Conservation (phyloP, 2,113 vertebrate genomes). For the Ochotona princeps region DNA sequence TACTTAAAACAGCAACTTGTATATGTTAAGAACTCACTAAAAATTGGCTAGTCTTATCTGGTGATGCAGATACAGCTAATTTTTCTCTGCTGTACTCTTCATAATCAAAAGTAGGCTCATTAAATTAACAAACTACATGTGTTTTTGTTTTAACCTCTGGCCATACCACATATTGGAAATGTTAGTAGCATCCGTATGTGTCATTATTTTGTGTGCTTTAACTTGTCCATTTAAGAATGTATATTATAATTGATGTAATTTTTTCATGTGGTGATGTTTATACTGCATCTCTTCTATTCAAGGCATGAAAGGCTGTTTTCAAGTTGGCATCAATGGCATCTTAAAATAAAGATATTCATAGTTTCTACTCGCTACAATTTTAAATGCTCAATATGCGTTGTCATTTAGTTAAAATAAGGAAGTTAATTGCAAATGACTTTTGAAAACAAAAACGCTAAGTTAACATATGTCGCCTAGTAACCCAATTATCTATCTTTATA, state of each 20-base stretch:
- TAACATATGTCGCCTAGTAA: conserved; percentile 45
- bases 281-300: neutral
- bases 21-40: neutral
- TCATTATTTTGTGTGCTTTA: conserved; percentile 34
- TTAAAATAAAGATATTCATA: conserved; percentile 50
- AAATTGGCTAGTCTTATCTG: neutral
- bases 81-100: conserved; percentile 38
- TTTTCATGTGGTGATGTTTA: neutral
- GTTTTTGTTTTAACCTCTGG: conserved; percentile 41
- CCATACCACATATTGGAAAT: neutral
- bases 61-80: neutral
- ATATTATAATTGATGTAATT: neutral
- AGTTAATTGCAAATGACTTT: conserved; percentile 43
- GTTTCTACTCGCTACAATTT: neutral
- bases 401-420: conserved; percentile 50
- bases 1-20: neutral
- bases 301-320: conserved; percentile 10
- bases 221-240: conserved; percentile 2
- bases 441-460: conserved; percentile 44
- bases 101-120: neutral
- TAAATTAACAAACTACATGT: neutral
- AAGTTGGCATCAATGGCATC: neutral
- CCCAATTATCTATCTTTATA: neutral
- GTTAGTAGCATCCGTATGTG: neutral
- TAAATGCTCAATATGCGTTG: neutral